Evolutionary conservation across 2,113 vertebrate genomes (phyloP).

Genomic region (Ovis canadensis): DNA sequence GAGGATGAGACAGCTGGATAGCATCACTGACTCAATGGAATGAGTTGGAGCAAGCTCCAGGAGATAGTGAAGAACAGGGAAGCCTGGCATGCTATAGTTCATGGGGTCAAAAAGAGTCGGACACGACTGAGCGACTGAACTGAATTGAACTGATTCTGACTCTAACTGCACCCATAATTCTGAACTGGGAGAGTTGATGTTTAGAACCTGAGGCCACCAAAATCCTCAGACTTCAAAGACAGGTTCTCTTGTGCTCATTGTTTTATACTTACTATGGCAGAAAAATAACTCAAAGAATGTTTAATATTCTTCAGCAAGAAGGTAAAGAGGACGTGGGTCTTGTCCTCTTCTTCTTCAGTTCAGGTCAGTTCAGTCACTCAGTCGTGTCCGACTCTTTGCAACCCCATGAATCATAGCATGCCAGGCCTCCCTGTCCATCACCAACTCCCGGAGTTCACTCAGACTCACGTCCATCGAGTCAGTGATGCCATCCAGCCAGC

Average conservation of each 20-base stretch:
- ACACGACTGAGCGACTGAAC: not conserved
- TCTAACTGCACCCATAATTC: not conserved
- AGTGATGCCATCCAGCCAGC: no score
- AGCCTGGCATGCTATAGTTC: not conserved
- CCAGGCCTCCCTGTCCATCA: no score
- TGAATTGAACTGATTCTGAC: not conserved
- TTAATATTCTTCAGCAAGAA: not conserved
- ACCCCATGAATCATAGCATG: no score
- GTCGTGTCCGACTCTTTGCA: fast-evolving
- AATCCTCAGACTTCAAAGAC: not conserved
- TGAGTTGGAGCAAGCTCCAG: not conserved
- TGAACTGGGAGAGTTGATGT: not conserved
- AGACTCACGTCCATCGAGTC: no score
- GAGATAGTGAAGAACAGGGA: not conserved
- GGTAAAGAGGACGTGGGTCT: not conserved
- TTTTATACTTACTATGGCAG: not conserved
- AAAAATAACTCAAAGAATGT: not conserved
- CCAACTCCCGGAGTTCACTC: no score
- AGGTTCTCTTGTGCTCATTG: not conserved
- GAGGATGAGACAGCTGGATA: not conserved
- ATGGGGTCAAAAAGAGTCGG: not conserved
- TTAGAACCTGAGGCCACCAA: not conserved
- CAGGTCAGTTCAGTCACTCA: no score
- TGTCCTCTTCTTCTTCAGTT: not conserved
- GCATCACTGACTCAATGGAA: not conserved